Evolutionary conservation across 92 coral and sea anemone genomes (phyloP).

Genomic region (Montipora capitata): DNA sequence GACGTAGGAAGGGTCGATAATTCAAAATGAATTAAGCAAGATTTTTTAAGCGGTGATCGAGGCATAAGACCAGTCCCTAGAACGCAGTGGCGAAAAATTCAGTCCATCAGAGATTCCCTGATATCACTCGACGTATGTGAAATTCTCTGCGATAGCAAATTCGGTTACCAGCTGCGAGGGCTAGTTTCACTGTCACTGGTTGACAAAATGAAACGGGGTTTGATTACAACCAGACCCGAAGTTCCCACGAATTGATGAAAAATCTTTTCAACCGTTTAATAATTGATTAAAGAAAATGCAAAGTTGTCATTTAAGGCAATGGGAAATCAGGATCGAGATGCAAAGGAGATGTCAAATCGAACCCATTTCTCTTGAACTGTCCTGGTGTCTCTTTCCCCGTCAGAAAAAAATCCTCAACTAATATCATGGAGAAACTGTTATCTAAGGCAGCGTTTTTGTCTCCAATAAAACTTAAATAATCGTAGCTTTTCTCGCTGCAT

Average conservation of each 20-base stretch:
- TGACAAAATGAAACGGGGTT: conserved; percentile 27
- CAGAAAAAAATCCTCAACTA: too few relatives aligned
- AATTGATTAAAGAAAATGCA: conserved; percentile 44
- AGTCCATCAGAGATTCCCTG: background rate
- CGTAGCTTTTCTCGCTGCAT: too few relatives aligned
- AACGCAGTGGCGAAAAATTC: too few relatives aligned
- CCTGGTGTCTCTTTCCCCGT: background rate
- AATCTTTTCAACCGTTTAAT: conserved; percentile 49
- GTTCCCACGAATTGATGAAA: conserved; percentile 56
- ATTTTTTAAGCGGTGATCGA: background rate
- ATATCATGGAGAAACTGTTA: too few relatives aligned
- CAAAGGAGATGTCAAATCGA: conserved; percentile 1
- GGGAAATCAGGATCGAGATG: conserved; percentile 20
- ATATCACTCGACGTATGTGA: conserved; percentile 21
- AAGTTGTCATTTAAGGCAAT: conserved; percentile 52
- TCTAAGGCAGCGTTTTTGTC: too few relatives aligned
- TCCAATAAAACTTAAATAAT: too few relatives aligned
- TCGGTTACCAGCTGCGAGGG: conserved; percentile 25
- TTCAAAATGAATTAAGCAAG: background rate
- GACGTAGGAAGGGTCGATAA: background rate
- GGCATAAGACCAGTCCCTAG: background rate
- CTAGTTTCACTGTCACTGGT: conserved; percentile 18
- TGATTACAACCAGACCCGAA: conserved; percentile 41
- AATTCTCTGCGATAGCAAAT: background rate
- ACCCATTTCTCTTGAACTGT: background rate